Evolutionary conservation across 1,140 invertebrate species (phyloP), one percentile per base, ranked within the genome.

Genomic region (Heterodera schachtii): DNA sequence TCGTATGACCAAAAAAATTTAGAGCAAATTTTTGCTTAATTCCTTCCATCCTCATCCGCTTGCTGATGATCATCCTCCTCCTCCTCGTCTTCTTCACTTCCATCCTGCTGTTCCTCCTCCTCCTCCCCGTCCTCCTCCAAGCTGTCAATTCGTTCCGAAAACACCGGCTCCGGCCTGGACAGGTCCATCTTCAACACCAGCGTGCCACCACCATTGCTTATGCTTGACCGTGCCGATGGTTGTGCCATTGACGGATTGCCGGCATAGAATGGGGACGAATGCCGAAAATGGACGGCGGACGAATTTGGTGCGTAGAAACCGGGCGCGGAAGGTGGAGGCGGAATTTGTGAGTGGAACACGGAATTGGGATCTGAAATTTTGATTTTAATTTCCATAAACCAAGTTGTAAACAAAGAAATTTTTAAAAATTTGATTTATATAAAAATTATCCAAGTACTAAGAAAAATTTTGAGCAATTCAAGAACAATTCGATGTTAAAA

Each of bases 111-210:
- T 19, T 19, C 1, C 57, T 64, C 11, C 16, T 13, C 57, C 57
- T 64, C 57, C 57, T 64, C 57, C 16, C 5, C 16, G 13, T 19
- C 57, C 16, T 64, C 57, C 13, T 19, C 57, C 11, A 64, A 19
- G 5, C 57, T 64, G 57, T 64, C 19, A 19, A 78, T 78, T n/a
- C 77, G 19, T 49, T 78, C 77, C 47, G 64, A 69, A 46, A 78
- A 80, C 70, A 80, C 73, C 46, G 79, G 79, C 52, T 52, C 64
- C 46, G 73, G 79, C 41, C 79, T 47, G 49, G 64, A 71, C 46
- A 80, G 66, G 70, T 80, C 79, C 79, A 80, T 80, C 70, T 66
- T 80, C 66, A 80, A 7, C 41, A 80, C 52, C 71, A 76, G 44
- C 31, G 71, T 80, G 52, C 70, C 57, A 41, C 44, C 11, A 78